phyloP scores from a whole-genome alignment of 2,113 vertebrate species.

The Greenwoodochromis staneri region DNA sequence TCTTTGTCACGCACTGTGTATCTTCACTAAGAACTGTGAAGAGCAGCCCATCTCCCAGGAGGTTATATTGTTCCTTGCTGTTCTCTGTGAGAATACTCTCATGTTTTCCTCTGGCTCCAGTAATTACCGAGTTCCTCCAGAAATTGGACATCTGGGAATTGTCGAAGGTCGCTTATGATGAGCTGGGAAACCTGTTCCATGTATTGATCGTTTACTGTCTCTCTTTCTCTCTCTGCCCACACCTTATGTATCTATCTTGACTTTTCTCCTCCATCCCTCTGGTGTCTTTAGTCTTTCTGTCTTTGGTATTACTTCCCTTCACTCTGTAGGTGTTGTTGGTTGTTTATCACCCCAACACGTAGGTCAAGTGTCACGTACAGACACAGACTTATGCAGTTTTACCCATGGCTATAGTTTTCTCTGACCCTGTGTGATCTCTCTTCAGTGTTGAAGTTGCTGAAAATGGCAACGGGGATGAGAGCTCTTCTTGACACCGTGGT shows the following conservation, averaged over 20 bases:
- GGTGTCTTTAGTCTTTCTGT: neutral
- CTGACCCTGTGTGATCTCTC: neutral
- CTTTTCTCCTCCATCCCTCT: neutral
- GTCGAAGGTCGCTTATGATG: neutral
- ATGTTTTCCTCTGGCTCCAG: neutral
- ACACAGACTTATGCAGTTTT: neutral
- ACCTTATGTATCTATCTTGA: neutral
- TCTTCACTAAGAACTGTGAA: neutral
- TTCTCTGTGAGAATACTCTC: neutral
- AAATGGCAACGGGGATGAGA: conserved; percentile 97
- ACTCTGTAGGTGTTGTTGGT: neutral
- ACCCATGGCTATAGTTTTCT: neutral
- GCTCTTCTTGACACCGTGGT: conserved; percentile 94
- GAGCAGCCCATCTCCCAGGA: neutral
- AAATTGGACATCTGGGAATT: conserved; percentile 37
- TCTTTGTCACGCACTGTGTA: neutral
- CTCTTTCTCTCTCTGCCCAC: neutral
- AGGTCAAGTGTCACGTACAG: neutral
- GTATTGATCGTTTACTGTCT: neutral
- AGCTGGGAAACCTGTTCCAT: neutral
- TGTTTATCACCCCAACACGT: neutral
- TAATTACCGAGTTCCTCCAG: neutral
- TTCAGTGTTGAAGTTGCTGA: conserved; percentile 89
- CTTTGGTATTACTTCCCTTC: neutral
- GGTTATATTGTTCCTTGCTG: neutral